Percentiles rank a stretch among this genome's conserved stretches.
Conservation (phyloP, 2,113 vertebrate genomes). For the Mastomys natalensis region DNA sequence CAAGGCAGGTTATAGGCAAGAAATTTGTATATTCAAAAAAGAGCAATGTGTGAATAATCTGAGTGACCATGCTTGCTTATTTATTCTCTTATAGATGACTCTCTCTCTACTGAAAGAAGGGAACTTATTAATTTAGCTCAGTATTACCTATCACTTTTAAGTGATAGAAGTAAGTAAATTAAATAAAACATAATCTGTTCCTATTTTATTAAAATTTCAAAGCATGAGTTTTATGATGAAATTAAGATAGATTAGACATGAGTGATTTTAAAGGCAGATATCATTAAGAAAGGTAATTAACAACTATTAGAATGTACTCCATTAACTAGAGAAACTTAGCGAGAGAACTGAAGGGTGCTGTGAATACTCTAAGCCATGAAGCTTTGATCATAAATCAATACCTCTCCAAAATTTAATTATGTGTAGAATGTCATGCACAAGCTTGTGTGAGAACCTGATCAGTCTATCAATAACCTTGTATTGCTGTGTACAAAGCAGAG, state of each 20-base stretch:
- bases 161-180: conserved; percentile 18
- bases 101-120: neutral
- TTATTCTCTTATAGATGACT: neutral
- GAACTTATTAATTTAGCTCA: conserved; percentile 31
- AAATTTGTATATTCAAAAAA: neutral
- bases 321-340: neutral
- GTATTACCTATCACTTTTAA: neutral
- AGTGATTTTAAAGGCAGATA: conserved; percentile 43
- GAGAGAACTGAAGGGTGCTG: neutral
- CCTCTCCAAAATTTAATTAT: conserved; percentile 7
- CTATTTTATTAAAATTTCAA: conserved; percentile 29
- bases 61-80: neutral
- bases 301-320: neutral
- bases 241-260: neutral
- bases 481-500: neutral
- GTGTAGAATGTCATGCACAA: neutral
- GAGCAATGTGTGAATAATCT: neutral
- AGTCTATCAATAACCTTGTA: neutral
- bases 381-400: neutral
- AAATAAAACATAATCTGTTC: neutral
- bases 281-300: conserved; percentile 10
- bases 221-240: neutral
- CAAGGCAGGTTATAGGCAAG: neutral
- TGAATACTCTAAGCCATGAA: neutral
- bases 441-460: neutral